Evolutionary conservation across 2,113 vertebrate species (phyloP).

Genomic region (Notothenia rossii): DNA sequence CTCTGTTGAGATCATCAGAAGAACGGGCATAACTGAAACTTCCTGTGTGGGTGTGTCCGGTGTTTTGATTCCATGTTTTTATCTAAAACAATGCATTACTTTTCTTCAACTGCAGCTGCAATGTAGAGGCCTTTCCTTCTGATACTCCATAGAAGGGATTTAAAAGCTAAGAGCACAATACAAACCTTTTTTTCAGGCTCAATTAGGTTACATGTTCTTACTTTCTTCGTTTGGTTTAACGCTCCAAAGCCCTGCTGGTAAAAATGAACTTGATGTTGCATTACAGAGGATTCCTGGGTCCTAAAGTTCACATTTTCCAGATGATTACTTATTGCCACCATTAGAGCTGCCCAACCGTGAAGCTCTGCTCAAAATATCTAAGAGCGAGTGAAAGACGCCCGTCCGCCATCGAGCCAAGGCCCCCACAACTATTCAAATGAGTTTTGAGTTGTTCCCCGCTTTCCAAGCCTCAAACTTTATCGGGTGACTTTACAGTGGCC

Average conservation of each 20-base stretch:
- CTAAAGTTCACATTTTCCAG: constrained; percentile 50
- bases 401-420: neutral
- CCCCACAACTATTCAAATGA: neutral
- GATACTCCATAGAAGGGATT: neutral
- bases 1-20: neutral
- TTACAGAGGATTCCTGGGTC: constrained; percentile 4
- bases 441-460: neutral
- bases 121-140: no score
- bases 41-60: neutral
- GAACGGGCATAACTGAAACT: neutral
- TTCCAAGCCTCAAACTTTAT: constrained; percentile 62
- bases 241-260: neutral
- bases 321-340: neutral
- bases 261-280: constrained; percentile 19
- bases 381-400: neutral
- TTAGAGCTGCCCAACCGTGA: constrained; percentile 10
- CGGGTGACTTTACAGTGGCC: constrained; percentile 56
- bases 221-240: neutral
- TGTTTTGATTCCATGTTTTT: neutral
- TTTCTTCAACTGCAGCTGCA: neutral
- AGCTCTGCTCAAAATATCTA: constrained; percentile 17
- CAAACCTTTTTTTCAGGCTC: constrained; percentile 8
- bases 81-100: neutral
- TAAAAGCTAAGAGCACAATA: constrained; percentile 52
- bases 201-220: neutral